Percentiles rank a stretch among this genome's conserved stretches.
Conservation (phyloP, 2,113 vertebrate genomes). For the Sakesphorus luctuosus region DNA sequence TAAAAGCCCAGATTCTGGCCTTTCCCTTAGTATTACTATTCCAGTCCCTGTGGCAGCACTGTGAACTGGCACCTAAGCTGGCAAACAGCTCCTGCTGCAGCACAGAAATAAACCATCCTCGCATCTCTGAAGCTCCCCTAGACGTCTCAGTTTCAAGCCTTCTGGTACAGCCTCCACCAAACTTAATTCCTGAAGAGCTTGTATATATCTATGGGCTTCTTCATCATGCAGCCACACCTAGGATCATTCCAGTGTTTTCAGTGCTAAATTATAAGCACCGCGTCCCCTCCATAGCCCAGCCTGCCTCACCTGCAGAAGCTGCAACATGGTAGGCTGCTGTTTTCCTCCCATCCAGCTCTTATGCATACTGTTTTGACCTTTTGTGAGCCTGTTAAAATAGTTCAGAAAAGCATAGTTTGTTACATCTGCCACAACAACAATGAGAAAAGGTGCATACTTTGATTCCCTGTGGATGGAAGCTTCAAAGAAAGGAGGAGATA, state of each 20-base stretch:
- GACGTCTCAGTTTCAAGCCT: background rate
- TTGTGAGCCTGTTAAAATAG: constrained; percentile 44
- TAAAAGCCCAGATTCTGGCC: background rate
- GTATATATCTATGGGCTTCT: constrained; percentile 16
- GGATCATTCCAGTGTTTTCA: background rate
- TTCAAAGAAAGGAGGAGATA: constrained; percentile 54
- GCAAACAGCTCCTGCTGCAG: background rate
- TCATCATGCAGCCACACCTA: constrained; percentile 6
- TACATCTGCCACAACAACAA: constrained; percentile 29
- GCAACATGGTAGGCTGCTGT: background rate
- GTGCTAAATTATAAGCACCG: background rate
- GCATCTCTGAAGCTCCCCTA: background rate
- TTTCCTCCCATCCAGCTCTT: constrained; percentile 22
- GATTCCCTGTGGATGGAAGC: constrained; percentile 21
- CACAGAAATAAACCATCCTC: background rate
- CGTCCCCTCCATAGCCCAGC: background rate
- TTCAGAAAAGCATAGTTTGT: constrained; percentile 56
- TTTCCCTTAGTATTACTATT: background rate
- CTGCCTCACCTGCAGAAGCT: constrained; percentile 36
- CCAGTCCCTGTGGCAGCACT: background rate
- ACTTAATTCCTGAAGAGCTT: background rate
- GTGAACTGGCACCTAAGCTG: background rate
- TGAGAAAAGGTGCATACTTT: background rate
- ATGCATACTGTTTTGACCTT: background rate
- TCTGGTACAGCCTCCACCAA: background rate